phyloP scores from a whole-genome alignment of 2,113 vertebrate species.

The Chionomys nivalis region DNA sequence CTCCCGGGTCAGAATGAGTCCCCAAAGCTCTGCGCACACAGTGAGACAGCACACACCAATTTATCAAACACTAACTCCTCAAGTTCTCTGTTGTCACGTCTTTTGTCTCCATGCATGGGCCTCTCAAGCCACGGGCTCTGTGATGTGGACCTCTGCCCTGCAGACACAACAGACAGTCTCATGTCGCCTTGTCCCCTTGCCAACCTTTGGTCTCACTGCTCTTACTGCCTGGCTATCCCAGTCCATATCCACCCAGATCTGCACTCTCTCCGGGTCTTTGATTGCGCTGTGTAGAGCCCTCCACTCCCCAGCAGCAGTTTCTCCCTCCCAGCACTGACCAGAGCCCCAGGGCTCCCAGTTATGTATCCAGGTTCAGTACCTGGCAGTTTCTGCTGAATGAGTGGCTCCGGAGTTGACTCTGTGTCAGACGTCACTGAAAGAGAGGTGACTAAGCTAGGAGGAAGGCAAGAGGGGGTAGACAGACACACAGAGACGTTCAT shows the following conservation, averaged over 20 bases:
- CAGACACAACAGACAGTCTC: background rate
- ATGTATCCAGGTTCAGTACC: background rate
- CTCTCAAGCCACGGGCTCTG: background rate
- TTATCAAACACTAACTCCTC: background rate
- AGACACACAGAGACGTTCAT: background rate
- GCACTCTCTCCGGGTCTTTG: background rate
- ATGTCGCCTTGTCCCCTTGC: background rate
- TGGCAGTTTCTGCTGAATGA: background rate
- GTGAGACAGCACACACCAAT: background rate
- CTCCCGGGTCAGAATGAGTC: background rate
- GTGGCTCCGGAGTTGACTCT: background rate
- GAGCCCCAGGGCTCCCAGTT: accelerated
- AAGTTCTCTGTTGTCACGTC: background rate
- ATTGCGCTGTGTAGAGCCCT: too few relatives aligned
- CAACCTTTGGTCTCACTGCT: background rate
- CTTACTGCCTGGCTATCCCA: background rate
- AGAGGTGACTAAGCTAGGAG: background rate
- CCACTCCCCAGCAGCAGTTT: background rate
- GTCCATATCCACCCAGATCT: too few relatives aligned
- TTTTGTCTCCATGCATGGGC: background rate
- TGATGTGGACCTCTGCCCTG: background rate
- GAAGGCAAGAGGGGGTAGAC: slow-evolving; percentile 45
- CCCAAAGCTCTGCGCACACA: background rate
- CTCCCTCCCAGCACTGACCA: too few relatives aligned
- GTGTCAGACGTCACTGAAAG: background rate